Conservation (phyloP, 2,888 invertebrate species). For the Polyploca ridens region DNA sequence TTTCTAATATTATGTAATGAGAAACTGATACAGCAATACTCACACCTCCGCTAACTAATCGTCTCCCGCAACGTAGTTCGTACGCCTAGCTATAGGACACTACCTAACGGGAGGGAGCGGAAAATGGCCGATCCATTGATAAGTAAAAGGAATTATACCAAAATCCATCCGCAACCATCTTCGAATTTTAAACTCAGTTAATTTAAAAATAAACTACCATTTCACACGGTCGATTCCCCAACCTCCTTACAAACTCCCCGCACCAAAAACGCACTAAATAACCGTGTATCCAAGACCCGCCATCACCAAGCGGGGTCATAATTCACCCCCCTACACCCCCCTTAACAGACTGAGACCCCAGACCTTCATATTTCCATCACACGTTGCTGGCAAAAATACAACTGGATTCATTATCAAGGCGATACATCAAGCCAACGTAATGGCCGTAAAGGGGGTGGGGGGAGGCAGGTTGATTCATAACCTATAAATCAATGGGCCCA, state of each 20-base stretch:
- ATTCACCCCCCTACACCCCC: conserved; percentile 47
- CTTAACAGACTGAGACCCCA: conserved; percentile 30
- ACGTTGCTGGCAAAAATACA: conserved; percentile 75
- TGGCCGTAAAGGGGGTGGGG: conserved; percentile 40
- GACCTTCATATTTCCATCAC: conserved; percentile 80
- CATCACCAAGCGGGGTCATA: conserved; percentile 42
- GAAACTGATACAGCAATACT: too few relatives aligned
- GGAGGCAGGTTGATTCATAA: conserved; percentile 76
- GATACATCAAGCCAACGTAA: conserved; percentile 71
- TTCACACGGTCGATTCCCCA: conserved; percentile 6
- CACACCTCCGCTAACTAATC: too few relatives aligned
- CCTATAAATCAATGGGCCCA: conserved; percentile 81
- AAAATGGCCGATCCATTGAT: too few relatives aligned
- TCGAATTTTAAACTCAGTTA: not conserved
- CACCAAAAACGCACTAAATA: conserved; percentile 29
- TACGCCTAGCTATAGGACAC: too few relatives aligned
- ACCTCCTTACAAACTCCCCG: conserved; percentile 41
- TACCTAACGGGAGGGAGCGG: too few relatives aligned
- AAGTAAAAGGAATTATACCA: not conserved
- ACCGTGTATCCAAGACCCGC: conserved; percentile 34
- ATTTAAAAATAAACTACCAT: not conserved
- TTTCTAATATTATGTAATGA: too few relatives aligned
- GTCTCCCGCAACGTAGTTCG: too few relatives aligned
- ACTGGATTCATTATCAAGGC: conserved; percentile 80
- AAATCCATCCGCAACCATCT: not conserved